Evolutionary conservation across 2,113 vertebrate genomes (phyloP), one percentile per base, ranked within the genome.

Genomic region (Silurus glanis): DNA sequence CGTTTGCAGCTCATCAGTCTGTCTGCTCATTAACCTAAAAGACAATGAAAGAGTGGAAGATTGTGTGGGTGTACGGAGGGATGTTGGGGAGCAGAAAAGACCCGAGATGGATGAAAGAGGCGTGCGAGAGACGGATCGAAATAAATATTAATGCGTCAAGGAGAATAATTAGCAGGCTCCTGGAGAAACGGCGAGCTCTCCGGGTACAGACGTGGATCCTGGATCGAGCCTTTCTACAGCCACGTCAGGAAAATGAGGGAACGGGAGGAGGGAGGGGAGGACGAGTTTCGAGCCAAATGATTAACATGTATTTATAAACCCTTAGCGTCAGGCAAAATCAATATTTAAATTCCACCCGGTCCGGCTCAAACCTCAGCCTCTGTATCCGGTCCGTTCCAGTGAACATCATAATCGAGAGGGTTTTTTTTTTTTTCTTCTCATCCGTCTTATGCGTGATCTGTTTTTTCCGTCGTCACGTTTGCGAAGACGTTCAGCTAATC

Each of bases 1-100:
- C 69, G 83, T 91, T 86, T 85, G 78, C 76, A 88, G 86, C 90
- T 91, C 90, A 91, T 93, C 92, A 92, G 91, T 91, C 91, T 85
- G 84, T 90, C 80, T 86, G 80, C 83, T 69, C 89, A 89, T 90
- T 91, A 90, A 87, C 62, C 84, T 90, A 86, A 84, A 86, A 80
- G 71, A 90, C 89, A 88, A 88, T 79, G 89, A 91, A 80, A 89
- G 85, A 90, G 79, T 87, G 88, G 78, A 83, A 90, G 72, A 80
- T 23, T 16, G 47, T 6, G 19, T 55, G 72, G 13, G 6, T 13
- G 49, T 0, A 23, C 16, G 74, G 6, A 12, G 8, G 10, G 0
- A 0, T 13, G 6, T 55, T 16, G 7, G 47, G n/a, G n/a, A 86
- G 47, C 21, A 47, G 75, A 61, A 76, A 62, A 25, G 61, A 69